Percentiles rank a stretch among this genome's conserved stretches.
These are phyloP conservation scores for Clarias platycephalus DNA, from an alignment of 2,797 vertebrate species.

Conservation along the genomic window DNA sequence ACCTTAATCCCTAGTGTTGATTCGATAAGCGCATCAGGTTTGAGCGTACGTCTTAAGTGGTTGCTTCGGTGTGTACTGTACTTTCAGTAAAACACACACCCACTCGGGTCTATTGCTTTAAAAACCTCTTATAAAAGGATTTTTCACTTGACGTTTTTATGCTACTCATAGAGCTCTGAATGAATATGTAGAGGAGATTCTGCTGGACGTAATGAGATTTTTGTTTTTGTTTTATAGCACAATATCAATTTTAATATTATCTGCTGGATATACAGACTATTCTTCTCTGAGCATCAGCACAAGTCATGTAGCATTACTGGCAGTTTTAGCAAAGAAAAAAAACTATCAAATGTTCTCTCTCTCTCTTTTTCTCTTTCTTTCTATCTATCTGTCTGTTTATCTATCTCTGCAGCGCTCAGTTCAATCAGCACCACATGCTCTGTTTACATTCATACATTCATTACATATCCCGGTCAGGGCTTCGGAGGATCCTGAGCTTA, in stretches of 20 bases:
- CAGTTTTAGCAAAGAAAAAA: background rate
- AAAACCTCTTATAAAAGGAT: background rate
- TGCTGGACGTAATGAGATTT: constrained; percentile 11
- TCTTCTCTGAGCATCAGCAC: constrained; percentile 2
- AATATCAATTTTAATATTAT: constrained; percentile 7
- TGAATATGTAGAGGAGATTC: constrained; percentile 6
- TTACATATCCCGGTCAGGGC: constrained; percentile 1
- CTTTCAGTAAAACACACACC: background rate
- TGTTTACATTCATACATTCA: constrained; percentile 13
- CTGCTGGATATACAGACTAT: constrained; percentile 5
- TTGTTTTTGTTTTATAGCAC: constrained; percentile 9
- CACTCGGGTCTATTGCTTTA: background rate
- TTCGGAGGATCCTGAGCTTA: constrained; percentile 1
- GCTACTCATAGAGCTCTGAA: background rate
- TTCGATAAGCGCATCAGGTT: background rate
- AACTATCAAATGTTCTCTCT: background rate
- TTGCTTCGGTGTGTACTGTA: background rate
- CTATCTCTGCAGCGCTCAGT: background rate
- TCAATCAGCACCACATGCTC: constrained; percentile 3
- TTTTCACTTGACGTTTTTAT: constrained; percentile 13
- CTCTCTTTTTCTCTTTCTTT: background rate
- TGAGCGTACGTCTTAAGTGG: background rate
- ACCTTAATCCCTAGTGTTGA: background rate
- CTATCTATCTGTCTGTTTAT: background rate
- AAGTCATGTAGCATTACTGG: background rate